Percentiles rank a stretch among this genome's conserved stretches.
Conservation (phyloP, 1,140 invertebrate genomes). For the Scaptomyza pallida region DNA sequence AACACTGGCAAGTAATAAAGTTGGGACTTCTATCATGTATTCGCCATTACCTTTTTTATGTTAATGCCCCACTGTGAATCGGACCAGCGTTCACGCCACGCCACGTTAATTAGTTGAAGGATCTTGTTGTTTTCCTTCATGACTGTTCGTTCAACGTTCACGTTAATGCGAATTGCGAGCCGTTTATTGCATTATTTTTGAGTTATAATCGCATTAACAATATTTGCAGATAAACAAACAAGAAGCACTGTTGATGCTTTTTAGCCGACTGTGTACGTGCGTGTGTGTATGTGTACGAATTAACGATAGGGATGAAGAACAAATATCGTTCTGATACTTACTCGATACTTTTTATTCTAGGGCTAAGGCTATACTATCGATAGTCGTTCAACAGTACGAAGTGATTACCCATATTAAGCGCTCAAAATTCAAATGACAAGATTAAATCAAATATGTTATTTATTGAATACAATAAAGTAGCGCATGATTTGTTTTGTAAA, state of each 20-base stretch:
- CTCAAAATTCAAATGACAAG: slow-evolving; percentile 25
- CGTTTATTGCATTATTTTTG: slow-evolving; percentile 16
- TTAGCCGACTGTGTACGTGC: neutral
- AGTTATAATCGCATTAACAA: neutral
- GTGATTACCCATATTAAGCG: neutral
- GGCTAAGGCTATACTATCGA: neutral
- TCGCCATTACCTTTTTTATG: slow-evolving; percentile 90
- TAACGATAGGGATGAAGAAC: slow-evolving; percentile 1
- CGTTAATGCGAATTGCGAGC: neutral
- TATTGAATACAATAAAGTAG: slow-evolving; percentile 82
- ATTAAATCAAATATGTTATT: slow-evolving; percentile 67
- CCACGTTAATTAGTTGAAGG: slow-evolving; percentile 84
- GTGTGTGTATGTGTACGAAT: slow-evolving; percentile 1
- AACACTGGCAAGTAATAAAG: slow-evolving; percentile 14
- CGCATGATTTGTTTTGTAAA: slow-evolving; percentile 73
- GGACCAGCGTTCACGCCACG: slow-evolving; percentile 97
- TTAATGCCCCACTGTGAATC: slow-evolving; percentile 98
- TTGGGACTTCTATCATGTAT: slow-evolving; percentile 20
- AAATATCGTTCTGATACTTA: slow-evolving; percentile 8
- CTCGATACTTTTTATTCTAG: slow-evolving; percentile 7
- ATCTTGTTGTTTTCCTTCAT: slow-evolving; percentile 79
- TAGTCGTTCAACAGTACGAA: neutral
- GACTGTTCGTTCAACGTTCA: slow-evolving; percentile 9
- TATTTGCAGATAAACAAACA: slow-evolving; percentile 3
- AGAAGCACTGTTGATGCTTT: slow-evolving; percentile 19